Evolutionary conservation across 2,888 invertebrate genomes (phyloP).

Genomic region (Timema cristinae): DNA sequence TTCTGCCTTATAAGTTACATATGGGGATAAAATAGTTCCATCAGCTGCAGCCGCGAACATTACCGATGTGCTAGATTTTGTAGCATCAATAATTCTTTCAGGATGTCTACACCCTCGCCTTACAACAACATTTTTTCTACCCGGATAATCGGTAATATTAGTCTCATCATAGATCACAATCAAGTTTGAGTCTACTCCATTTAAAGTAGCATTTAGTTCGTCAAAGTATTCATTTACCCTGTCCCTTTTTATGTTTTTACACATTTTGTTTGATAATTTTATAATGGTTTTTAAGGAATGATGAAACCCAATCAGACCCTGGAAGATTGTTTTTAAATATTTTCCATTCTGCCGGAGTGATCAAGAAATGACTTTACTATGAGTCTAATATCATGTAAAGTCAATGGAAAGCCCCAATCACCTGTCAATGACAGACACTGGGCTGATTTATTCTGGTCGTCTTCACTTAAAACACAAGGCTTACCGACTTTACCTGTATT

Average conservation of each 20-base stretch:
- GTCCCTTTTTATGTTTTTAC: neutral
- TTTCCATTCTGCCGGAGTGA: neutral
- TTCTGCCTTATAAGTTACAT: neutral
- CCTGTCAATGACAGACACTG: conserved; percentile 10
- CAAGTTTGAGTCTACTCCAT: neutral
- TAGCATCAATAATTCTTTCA: neutral
- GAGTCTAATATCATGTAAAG: conserved; percentile 14
- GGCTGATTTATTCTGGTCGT: neutral
- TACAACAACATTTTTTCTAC: neutral
- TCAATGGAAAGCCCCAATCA: conserved; percentile 12
- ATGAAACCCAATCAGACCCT: neutral
- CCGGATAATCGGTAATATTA: neutral
- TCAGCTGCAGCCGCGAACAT: neutral
- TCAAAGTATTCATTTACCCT: neutral
- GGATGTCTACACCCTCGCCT: neutral
- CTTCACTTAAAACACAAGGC: neutral
- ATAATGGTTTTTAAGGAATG: neutral
- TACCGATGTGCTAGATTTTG: neutral
- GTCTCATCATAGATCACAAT: neutral
- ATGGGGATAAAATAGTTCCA: neutral
- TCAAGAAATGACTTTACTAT: conserved; percentile 13
- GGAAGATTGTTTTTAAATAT: neutral
- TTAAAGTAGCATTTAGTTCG: neutral
- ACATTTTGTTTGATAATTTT: conserved; percentile 1
- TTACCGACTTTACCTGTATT: neutral